These are phyloP conservation scores for Bombus cullumanus DNA, from an alignment of 1,140 invertebrate species.

Conservation along the genomic window DNA sequence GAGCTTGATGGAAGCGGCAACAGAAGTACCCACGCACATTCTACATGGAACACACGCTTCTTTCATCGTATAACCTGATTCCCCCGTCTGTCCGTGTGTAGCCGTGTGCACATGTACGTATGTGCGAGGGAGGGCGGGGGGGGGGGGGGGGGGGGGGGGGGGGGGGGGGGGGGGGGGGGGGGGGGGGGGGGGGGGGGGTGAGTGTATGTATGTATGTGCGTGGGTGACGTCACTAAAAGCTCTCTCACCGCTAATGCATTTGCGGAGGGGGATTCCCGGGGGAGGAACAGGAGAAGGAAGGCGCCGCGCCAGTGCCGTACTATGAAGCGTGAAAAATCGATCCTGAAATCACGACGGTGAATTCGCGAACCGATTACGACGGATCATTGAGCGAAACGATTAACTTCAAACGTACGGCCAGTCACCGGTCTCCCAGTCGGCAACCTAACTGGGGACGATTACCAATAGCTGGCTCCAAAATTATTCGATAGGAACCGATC, in stretches of 20 bases:
- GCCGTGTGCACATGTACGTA: slow-evolving; percentile 2
- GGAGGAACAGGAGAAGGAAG: slow-evolving; percentile 63
- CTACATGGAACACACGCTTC: slow-evolving; percentile 56
- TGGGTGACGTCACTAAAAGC: slow-evolving; percentile 82
- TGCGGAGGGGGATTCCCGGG: slow-evolving; percentile 75
- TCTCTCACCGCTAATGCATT: slow-evolving; percentile 82
- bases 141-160: no score
- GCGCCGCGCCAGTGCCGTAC: slow-evolving; percentile 74
- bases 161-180: no score
- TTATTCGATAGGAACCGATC: no score
- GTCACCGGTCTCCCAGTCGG: background rate
- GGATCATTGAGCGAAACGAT: slow-evolving; percentile 48
- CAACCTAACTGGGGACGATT: background rate
- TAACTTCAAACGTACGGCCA: slow-evolving; percentile 32
- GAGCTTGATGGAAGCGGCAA: slow-evolving; percentile 66
- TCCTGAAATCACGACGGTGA: slow-evolving; percentile 56
- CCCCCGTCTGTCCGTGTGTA: slow-evolving; percentile 8
- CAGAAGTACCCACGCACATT: slow-evolving; percentile 64
- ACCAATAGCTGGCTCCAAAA: no score
- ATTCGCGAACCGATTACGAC: slow-evolving; percentile 36
- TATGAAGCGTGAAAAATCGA: slow-evolving; percentile 75
- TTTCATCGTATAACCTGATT: slow-evolving; percentile 59
- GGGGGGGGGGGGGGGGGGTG: no score
- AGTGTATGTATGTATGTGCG: slow-evolving; percentile 54
- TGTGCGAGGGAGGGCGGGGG: background rate